phyloP scores from a whole-genome alignment of 1,140 invertebrate genomes.

The Pantala flavescens region DNA sequence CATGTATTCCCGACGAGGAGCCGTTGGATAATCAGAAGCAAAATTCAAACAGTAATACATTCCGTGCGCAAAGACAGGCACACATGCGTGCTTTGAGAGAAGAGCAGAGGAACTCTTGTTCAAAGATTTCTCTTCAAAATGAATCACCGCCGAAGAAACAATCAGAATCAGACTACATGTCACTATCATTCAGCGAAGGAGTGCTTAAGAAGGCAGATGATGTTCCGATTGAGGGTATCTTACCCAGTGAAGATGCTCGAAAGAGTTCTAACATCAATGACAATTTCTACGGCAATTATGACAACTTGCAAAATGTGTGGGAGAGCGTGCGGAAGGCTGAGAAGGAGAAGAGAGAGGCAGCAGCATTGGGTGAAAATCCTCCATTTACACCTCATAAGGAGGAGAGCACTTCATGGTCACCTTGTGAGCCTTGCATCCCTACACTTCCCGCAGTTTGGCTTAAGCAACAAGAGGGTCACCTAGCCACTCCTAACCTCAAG shows the following conservation, averaged over 20 bases:
- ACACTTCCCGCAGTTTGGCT: slow-evolving; percentile 48
- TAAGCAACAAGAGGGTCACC: slow-evolving; percentile 44
- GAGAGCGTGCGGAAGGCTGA: slow-evolving; percentile 26
- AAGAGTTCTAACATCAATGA: neutral
- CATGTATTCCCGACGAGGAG: neutral
- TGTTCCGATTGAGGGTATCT: slow-evolving; percentile 25
- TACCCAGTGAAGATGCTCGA: slow-evolving; percentile 21
- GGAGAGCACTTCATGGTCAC: neutral
- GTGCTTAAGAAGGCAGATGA: slow-evolving; percentile 33
- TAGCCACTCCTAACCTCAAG: slow-evolving; percentile 44
- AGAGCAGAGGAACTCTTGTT: slow-evolving; percentile 15
- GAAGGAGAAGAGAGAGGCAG: neutral
- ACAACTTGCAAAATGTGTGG: slow-evolving; percentile 40
- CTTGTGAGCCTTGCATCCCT: slow-evolving; percentile 35
- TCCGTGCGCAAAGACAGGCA: slow-evolving; percentile 17
- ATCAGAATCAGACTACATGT: slow-evolving; percentile 39
- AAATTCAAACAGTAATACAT: slow-evolving; percentile 2
- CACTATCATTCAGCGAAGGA: slow-evolving; percentile 37
- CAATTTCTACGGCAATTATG: slow-evolving; percentile 35
- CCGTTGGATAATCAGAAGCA: too few species aligned
- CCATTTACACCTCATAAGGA: neutral
- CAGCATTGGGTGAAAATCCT: neutral
- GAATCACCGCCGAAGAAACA: slow-evolving; percentile 11
- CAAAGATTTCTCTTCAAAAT: neutral
- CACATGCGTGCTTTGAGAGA: slow-evolving; percentile 21